A percentile compares a stretch with the other conserved stretches of the same genome.
Evolutionary conservation across 2,797 vertebrate genomes (phyloP).

Genomic region (Babyrousa celebensis): DNA sequence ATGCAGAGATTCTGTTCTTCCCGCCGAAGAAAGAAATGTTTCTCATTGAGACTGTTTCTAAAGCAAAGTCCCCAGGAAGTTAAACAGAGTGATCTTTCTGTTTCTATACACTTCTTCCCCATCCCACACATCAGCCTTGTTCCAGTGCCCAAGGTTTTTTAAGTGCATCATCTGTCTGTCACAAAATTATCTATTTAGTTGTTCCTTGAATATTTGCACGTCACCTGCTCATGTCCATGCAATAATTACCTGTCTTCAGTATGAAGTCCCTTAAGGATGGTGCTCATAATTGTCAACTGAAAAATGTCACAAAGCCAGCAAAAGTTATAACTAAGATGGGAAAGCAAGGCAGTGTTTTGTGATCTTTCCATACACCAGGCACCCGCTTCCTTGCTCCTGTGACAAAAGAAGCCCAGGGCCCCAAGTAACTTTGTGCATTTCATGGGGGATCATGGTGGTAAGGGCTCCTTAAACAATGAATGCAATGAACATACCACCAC

Average conservation of each 20-base stretch:
- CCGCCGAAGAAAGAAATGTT: background rate
- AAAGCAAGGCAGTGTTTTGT: background rate
- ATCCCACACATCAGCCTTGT: background rate
- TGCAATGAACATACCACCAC: background rate
- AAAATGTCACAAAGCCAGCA: slow-evolving; percentile 47
- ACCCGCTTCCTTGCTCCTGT: background rate
- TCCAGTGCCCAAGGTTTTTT: background rate
- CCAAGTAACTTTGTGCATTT: background rate
- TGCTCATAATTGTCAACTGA: background rate
- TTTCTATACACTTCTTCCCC: background rate
- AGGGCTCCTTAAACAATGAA: background rate
- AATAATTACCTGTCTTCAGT: background rate
- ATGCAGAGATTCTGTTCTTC: background rate
- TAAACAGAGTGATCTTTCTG: background rate
- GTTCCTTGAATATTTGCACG: background rate
- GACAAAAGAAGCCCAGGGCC: slow-evolving; percentile 8
- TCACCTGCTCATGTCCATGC: background rate
- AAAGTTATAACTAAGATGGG: background rate
- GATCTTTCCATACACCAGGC: background rate
- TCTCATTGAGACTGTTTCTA: slow-evolving; percentile 38
- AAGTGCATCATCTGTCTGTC: background rate
- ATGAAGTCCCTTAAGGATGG: background rate
- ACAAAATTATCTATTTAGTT: slow-evolving; percentile 23
- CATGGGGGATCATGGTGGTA: background rate
- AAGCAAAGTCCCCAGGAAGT: background rate